Evolutionary conservation across 2,888 invertebrate genomes (phyloP), one percentile per base, ranked within the genome.

Genomic region (Protophormia terraenovae): DNA sequence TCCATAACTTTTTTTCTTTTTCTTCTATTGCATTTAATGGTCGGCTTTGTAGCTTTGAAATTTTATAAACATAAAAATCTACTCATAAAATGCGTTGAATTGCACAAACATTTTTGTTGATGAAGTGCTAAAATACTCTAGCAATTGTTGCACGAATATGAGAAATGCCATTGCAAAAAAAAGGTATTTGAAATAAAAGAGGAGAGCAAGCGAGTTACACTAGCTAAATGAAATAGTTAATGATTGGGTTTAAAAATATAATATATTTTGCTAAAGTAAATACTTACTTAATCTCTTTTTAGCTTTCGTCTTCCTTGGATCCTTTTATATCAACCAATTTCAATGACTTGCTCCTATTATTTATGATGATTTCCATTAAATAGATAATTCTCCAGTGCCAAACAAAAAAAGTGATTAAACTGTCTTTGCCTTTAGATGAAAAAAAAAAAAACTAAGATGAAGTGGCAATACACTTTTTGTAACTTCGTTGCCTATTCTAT

Each of bases 31-130:
- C 24, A n/a, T 38, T 14, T 41, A 53, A 24, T 55, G 47, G 73
- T 80, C 82, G 82, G 82, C 76, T 66, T 77, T 12, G 1, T 38
- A 10, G 27, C 76, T 80, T 84, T 84, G 71, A 76, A 71, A 66
- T 72, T 71, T 71, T 71, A 55, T 66, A 64, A 83, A 83, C 76
- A 77, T 66, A 72, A 83, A 77, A 83, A 77, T 83, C 35, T 77
- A 83, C 82, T 83, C 76, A 82, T 76, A 82, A 82, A 82, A 78
- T 83, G 66, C 78, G 64, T 72, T 66, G 72, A 77, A 71, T 72
- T 78, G 71, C 71, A 55, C 71, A 72, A 77, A 72, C 58, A 71
- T 73, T 67, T 73, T 66, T 53, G 38, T 55, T 83, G 78, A 78
- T 75, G 79, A 83, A 83, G 78, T 78, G 78, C 67, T 83, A 75